Conservation (phyloP, 1,140 invertebrate genomes). For the Papilio aristodemus region DNA sequence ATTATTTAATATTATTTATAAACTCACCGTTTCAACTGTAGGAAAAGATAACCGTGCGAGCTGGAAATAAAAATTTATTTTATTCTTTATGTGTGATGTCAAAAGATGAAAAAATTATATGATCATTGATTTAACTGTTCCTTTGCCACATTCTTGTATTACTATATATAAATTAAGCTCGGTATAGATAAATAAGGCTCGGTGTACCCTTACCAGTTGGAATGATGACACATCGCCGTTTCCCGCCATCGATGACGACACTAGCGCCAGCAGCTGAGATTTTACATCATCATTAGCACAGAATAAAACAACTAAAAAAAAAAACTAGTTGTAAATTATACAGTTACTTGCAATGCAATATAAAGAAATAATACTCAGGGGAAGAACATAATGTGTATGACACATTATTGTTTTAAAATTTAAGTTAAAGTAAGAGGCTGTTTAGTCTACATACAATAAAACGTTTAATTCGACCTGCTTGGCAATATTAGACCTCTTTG, state of each 20-base stretch:
- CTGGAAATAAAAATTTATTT: too few species aligned
- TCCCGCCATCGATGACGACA: neutral
- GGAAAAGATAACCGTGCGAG: slow-evolving; percentile 12
- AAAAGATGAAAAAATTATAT: too few species aligned
- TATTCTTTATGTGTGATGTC: too few species aligned
- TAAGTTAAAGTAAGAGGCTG: too few species aligned
- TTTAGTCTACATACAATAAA: too few species aligned
- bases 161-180: neutral
- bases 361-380: too few species aligned
- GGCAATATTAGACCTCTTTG: too few species aligned
- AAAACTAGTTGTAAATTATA: neutral
- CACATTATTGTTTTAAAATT: too few species aligned
- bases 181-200: neutral
- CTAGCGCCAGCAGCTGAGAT: neutral
- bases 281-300: neutral
- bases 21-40: slow-evolving; percentile 27
- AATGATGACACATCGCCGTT: slow-evolving; percentile 19
- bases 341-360: neutral
- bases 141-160: neutral
- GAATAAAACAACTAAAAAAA: neutral
- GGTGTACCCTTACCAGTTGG: slow-evolving; percentile 7
- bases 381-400: too few species aligned
- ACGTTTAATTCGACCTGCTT: too few species aligned
- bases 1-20: neutral
- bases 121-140: too few species aligned